Base-by-base conservation (phyloP, 2,888 invertebrate species). In the Megamerina dolium region DNA sequence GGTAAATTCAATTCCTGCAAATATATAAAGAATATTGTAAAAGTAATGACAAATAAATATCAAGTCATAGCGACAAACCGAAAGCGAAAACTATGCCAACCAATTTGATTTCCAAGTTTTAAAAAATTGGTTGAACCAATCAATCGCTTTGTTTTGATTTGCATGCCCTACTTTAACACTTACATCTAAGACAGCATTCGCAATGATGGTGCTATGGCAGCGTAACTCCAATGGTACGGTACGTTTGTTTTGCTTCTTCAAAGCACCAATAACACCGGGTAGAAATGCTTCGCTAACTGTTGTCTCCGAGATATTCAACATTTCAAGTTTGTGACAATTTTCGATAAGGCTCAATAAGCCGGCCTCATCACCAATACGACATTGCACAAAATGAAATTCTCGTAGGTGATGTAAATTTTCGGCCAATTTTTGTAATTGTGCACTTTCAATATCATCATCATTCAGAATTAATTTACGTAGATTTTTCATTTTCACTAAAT, bases 351-450 rank as follows among this genome's bases (percentile, higher is more conserved):
- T 13, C 18, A 45, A 20, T 14, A 45, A 27, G 8, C 36, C 33
- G 5, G 18, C 12, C 17, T 41, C 27, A 33, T 20, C 41, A 6
- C 26, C 27, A 10, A 33, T 13, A 9, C 33, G 37, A 16, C 41
- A 37, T 6, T 46, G 47, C 5, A 48, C 29, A 4, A 56, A 41
- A 37, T 59, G 53, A 27, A 60, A 32, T 14, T 60, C 52, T n/a
- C 53, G 49, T n/a, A 61, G 42, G 2, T 45, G 34, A 8, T 37
- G 38, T 9, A 56, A 34, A 0, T 5, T 19, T 6, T 32, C 21
- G 8, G 50, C 50, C 4, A 61, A 30, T 4, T 12, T n/a, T 13
- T 37, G 18, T 14, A 61, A 26, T n/a, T 48, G 37, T 0, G 35
- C n/a, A 4, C 41, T 13, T 4, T 43, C 45, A 12, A 59, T 50